Evolutionary conservation across 2,888 invertebrate species (phyloP).

Genomic region (Seira sanloemensis): DNA sequence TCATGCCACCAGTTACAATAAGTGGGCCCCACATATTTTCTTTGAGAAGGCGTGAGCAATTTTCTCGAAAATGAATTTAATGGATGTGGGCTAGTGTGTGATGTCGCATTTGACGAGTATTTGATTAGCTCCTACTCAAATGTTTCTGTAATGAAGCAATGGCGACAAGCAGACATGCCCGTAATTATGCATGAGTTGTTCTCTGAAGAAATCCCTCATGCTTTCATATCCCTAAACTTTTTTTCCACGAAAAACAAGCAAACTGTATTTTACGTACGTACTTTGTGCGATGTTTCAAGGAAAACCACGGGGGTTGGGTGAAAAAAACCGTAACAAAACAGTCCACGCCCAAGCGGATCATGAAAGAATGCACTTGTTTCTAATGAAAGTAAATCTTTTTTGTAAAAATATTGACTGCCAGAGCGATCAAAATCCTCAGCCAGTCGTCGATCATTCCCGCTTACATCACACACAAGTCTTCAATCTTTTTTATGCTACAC

Average conservation of each 20-base stretch:
- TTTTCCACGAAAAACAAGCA: constrained; percentile 3
- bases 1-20: too few relatives aligned
- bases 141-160: not conserved
- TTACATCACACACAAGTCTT: not conserved
- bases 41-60: not conserved
- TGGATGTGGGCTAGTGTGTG: too few relatives aligned
- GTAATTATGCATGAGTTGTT: not conserved
- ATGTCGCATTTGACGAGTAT: too few relatives aligned
- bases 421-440: constrained; percentile 27
- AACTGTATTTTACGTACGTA: not conserved
- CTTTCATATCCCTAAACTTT: not conserved
- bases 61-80: not conserved
- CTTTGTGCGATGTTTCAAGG: too few relatives aligned
- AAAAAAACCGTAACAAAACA: too few relatives aligned
- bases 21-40: not conserved
- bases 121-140: not conserved
- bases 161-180: not conserved
- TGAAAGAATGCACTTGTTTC: constrained; percentile 36
- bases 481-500: not conserved
- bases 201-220: not conserved
- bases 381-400: not conserved
- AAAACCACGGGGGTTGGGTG: too few relatives aligned
- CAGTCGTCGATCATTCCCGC: not conserved
- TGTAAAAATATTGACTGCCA: constrained; percentile 36
- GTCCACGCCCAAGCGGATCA: too few relatives aligned